phyloP scores from a whole-genome alignment of 2,113 vertebrate species.

The Xerus inauris region DNA sequence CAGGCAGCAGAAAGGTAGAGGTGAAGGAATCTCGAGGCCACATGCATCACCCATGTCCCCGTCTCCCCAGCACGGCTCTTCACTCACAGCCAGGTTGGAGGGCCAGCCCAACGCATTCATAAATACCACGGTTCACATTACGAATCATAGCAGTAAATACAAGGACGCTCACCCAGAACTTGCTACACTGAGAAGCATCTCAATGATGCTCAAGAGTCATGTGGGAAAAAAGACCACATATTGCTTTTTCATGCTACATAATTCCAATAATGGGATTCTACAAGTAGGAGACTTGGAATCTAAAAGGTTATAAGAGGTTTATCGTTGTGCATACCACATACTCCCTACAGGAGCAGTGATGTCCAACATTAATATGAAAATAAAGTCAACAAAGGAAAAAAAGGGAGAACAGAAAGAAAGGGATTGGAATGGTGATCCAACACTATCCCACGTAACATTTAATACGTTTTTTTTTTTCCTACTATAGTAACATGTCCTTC shows the following conservation, averaged over 20 bases:
- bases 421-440: conserved; percentile 73
- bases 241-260: background rate
- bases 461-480: conserved; percentile 77
- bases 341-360: background rate
- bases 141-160: background rate
- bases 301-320: background rate
- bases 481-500: conserved; percentile 81
- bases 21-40: background rate
- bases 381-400: conserved; percentile 65
- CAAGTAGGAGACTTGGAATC: background rate
- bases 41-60: fast-evolving
- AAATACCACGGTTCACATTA: fast-evolving
- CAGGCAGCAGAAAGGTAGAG: background rate
- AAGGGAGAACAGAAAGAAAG: conserved; percentile 71
- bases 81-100: background rate
- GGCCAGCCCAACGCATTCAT: fast-evolving
- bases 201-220: background rate
- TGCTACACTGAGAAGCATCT: background rate
- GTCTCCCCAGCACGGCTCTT: fast-evolving
- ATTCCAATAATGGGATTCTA: background rate
- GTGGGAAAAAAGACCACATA: background rate
- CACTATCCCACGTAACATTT: conserved; percentile 75
- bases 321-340: too few relatives aligned
- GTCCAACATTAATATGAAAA: background rate
- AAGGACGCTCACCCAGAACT: background rate